Evolutionary conservation across 1,140 invertebrate species (phyloP).

Genomic region (Drosophila melanogaster): Release_6_plus_ISO1_MT NT_037436.4:11187501-11188000

Average conservation of each 20-base stretch:
- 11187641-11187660: not conserved
- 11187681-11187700: not conserved
- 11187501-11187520: not conserved
- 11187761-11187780: too few species aligned
- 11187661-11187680: not conserved
- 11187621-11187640: constrained; percentile 4
- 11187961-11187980: constrained; percentile 22
- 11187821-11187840: not conserved
- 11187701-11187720: too few species aligned
- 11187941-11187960: constrained; percentile 25
- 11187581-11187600: constrained; percentile 16
- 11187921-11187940: not conserved
- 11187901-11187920: not conserved
- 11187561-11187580: constrained; percentile 27
- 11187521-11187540: constrained; percentile 15
- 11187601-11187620: constrained; percentile 17
- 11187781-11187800: too few species aligned
- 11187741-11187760: too few species aligned
- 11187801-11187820: too few species aligned
- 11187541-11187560: constrained; percentile 25
- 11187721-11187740: too few species aligned
- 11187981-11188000: constrained; percentile 23
- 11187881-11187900: not conserved
- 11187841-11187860: not conserved
- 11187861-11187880: not conserved